Evolutionary conservation across 2,797 vertebrate species (phyloP).

Genomic region (Betta splendens): DNA sequence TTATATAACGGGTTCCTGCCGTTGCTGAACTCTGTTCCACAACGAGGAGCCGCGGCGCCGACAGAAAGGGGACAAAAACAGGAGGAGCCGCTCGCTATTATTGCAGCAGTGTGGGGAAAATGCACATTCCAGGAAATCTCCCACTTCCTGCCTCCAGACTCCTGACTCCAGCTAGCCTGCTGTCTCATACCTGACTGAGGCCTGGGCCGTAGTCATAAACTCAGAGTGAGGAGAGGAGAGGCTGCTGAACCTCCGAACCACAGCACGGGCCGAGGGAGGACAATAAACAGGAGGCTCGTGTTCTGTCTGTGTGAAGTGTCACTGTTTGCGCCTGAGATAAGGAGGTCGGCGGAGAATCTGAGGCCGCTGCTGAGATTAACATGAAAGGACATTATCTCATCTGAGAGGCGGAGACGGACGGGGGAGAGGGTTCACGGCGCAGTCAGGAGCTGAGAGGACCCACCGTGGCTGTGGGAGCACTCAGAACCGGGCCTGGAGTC

Average conservation of each 20-base stretch:
- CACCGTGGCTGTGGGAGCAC: conserved; percentile 23
- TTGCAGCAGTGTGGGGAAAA: conserved; percentile 81
- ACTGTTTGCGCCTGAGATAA: conserved; percentile 57
- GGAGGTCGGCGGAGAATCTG: conserved; percentile 49
- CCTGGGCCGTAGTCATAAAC: conserved; percentile 37
- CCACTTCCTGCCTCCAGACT: conserved; percentile 82
- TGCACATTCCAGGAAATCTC: conserved; percentile 87
- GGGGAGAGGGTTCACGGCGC: conserved; percentile 50
- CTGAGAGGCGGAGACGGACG: conserved; percentile 24
- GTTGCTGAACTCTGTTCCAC: conserved; percentile 44
- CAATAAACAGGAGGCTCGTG: conserved; percentile 7
- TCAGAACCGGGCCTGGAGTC: conserved; percentile 19
- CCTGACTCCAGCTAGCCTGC: conserved; percentile 71
- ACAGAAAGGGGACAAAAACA: conserved; percentile 70
- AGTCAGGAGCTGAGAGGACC: conserved; percentile 49
- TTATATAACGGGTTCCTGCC: conserved; percentile 36
- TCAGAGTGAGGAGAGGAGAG: conserved; percentile 5
- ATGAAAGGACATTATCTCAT: conserved; percentile 58
- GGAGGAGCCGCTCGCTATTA: conserved; percentile 76
- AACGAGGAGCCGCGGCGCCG: conserved; percentile 35
- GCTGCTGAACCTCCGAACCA: conserved; percentile 1
- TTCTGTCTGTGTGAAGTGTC: conserved; percentile 32
- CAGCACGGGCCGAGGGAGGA: background rate
- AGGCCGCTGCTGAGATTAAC: conserved; percentile 44
- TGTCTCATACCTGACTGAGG: conserved; percentile 75